Base-by-base conservation (phyloP, 2,113 vertebrate genomes). In the Vireo altiloquus region DNA sequence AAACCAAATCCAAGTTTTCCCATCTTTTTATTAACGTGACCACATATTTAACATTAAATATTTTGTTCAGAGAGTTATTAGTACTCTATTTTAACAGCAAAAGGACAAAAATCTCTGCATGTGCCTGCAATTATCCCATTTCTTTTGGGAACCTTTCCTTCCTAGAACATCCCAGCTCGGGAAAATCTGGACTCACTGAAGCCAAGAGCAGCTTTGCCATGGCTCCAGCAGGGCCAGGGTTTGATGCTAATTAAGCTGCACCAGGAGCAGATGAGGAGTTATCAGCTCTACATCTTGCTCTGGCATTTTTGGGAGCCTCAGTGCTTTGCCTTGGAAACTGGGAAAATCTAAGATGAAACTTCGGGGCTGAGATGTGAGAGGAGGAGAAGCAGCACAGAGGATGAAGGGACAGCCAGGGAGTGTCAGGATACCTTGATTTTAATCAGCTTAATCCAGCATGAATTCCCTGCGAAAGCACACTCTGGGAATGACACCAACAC, bases 341-440 rank as follows among this genome's bases (percentile, higher is more conserved):
- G 54, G 22, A 54, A 69, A 54, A 53, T 9, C 14, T 2, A 15
- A 61, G 33, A 30, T 30, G 1, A 4, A 87, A 44, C 3, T 60
- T 11, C 2, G 9, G 53, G 24, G 39, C 3, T 19, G 1, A n/a
- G 44, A 18, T 2, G 15, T 20, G 19, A 30, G 31, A 65, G 49
- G 28, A 61, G 39, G 15, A 23, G 35, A 7, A 66, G n/a, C 50
- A 19, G 61, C 39, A 53, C 44, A 20, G 24, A 31, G 44, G 66
- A n/a, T 7, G 30, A 39, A 59, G 50, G 66, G 47, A 31, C 54
- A 30, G 30, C 5, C 60, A 82, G 37, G n/a, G 9, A 70, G 20
- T 0, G 17, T 13, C 60, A 47, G 15, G 22, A 12, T 1, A 33
- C 1, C 50, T 15, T 10, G 37, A 1, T 2, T 57, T 79, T 5